A percentile compares a stretch with the other conserved stretches of the same genome.
These are phyloP conservation scores for Vollenhovia emeryi DNA, from an alignment of 1,140 invertebrate species.

Conservation along the genomic window DNA sequence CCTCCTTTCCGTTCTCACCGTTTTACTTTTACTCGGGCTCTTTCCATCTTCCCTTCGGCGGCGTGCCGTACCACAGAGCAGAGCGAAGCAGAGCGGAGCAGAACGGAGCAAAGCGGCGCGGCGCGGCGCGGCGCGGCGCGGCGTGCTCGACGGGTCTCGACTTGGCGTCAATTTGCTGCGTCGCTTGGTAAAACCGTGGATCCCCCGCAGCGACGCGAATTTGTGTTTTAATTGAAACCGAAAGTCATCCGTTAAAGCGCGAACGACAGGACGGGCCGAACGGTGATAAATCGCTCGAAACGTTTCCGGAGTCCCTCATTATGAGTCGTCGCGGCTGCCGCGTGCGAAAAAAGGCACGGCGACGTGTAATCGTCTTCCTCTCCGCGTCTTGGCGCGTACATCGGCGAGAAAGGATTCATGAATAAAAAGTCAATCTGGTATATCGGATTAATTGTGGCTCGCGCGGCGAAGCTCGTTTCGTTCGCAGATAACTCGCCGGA, in stretches of 20 bases:
- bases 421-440: conserved; percentile 34
- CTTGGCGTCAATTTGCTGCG: conserved; percentile 47
- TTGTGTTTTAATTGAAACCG: conserved; percentile 61
- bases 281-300: conserved; percentile 46
- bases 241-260: conserved; percentile 58
- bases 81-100: too few relatives aligned
- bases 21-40: conserved; percentile 28
- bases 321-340: conserved; percentile 22
- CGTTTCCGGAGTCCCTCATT: conserved; percentile 37
- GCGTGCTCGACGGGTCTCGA: conserved; percentile 26
- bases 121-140: background rate
- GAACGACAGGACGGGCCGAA: conserved; percentile 35
- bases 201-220: conserved; percentile 55
- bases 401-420: background rate
- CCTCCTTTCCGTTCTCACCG: conserved; percentile 16
- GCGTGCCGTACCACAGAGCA: conserved; percentile 12
- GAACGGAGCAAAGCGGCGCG: too few relatives aligned
- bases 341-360: background rate
- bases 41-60: conserved; percentile 35
- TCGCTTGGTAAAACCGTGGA: conserved; percentile 44
- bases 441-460: conserved; percentile 7
- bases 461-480: background rate
- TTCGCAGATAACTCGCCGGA: conserved; percentile 21
- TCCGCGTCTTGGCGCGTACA: background rate
- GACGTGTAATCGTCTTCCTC: background rate